Conservation (phyloP, 2,797 vertebrate genomes). For the Allobates femoralis region DNA sequence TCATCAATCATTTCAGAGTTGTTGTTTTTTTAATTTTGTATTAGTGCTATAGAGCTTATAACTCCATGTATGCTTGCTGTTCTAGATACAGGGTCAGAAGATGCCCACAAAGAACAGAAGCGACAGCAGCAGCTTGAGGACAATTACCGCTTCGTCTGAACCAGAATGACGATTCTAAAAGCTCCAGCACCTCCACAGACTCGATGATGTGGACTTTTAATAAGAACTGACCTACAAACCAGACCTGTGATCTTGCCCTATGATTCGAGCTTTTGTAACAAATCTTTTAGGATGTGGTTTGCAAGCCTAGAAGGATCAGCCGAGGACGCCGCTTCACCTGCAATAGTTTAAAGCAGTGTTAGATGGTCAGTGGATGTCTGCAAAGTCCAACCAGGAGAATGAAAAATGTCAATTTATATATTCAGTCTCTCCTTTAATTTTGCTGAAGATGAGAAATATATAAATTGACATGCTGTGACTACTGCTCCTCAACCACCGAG, state of each 20-base stretch:
- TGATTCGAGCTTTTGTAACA: conserved; percentile 40
- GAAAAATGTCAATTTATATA: neutral
- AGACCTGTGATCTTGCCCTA: neutral
- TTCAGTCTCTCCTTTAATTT: neutral
- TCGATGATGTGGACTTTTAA: conserved; percentile 91
- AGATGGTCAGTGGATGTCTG: conserved; percentile 13
- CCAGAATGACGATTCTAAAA: conserved; percentile 65
- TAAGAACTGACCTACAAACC: no score
- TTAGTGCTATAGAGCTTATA: neutral
- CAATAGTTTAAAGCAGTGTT: conserved; percentile 36
- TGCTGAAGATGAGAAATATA: neutral
- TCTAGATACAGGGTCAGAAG: conserved; percentile 89
- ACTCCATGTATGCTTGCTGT: neutral
- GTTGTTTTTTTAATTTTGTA: neutral
- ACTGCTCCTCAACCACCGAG: neutral
- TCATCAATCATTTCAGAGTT: no score
- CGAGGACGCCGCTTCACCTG: neutral
- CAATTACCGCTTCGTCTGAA: conserved; percentile 92
- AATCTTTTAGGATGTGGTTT: conserved; percentile 23
- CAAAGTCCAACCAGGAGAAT: conserved; percentile 15
- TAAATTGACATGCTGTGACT: neutral
- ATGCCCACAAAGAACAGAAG: conserved; percentile 89
- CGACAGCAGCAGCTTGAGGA: conserved; percentile 89
- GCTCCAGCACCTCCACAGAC: conserved; percentile 71
- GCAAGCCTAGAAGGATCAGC: conserved; percentile 27